A percentile compares a stretch with the other conserved stretches of the same genome.
Evolutionary conservation across 1,140 invertebrate species (phyloP).

Genomic region (Musca vetustissima): DNA sequence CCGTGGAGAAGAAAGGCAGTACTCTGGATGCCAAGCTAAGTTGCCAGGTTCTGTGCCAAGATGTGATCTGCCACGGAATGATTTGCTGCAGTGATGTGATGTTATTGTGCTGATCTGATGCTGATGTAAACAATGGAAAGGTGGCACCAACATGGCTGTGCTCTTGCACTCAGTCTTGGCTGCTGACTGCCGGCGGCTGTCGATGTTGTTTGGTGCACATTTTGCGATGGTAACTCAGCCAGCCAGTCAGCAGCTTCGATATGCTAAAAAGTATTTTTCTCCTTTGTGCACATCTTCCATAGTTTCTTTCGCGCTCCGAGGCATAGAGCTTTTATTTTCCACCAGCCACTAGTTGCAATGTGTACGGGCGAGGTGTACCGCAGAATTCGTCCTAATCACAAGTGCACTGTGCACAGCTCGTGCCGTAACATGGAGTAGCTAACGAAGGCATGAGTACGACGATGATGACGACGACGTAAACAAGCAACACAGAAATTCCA

Average conservation of each 20-base stretch:
- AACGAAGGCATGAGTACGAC: too few species aligned
- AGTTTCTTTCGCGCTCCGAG: neutral
- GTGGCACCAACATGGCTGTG: constrained; percentile 23
- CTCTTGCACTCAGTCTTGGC: constrained; percentile 13
- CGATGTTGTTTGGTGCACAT: neutral
- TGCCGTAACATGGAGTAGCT: constrained; percentile 7
- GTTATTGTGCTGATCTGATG: neutral
- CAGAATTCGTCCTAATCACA: neutral
- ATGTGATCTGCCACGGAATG: neutral
- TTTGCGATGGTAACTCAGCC: constrained; percentile 8
- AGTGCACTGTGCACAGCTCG: constrained; percentile 7
- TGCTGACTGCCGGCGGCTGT: constrained; percentile 21
- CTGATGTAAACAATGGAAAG: constrained; percentile 17
- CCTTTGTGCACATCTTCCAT: neutral
- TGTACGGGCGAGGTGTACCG: neutral
- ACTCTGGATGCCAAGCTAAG: too few species aligned
- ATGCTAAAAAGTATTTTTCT: constrained; percentile 19
- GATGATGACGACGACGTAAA: neutral
- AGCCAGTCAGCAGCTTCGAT: constrained; percentile 35
- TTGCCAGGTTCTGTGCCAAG: neutral
- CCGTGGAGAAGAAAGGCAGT: too few species aligned
- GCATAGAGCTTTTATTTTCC: neutral
- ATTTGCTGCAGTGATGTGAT: constrained; percentile 3
- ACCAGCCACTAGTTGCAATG: neutral
- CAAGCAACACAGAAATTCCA: too few species aligned